Base-by-base conservation (phyloP, 2,797 vertebrate genomes). In the Neosalanx taihuensis region DNA sequence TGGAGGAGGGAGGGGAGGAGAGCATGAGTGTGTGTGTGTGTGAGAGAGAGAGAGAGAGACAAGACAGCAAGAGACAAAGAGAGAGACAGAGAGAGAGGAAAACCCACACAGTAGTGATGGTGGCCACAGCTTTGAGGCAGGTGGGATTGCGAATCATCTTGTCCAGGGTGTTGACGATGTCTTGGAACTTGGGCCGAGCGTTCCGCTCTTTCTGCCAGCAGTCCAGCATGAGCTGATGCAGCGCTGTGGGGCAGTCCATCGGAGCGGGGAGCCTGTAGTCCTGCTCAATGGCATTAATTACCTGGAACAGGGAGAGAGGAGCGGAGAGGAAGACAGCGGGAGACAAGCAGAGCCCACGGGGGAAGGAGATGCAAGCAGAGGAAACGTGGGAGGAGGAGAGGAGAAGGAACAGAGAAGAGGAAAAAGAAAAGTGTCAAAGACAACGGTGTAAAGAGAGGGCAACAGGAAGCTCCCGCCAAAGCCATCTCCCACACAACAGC, bases 201-300 rank as follows among this genome's bases (percentile, higher is more conserved):
- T 97, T 98, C 62, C 96, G 92, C 90, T 97, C 96, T 85, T 97
- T 97, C 91, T 98, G 96, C 96, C 96, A 98, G 86, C 96, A 97
- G 88, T 97, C 96, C 84, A 98, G 87, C 96, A 97, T 98, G 79
- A 98, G 93, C 86, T 97, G 96, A 88, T 97, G 96, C 64, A 97
- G 91, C 57, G 96, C 93, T 0, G 95, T 90, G 0, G 96, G 95
- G 69, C 96, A 98, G 92, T 97, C 96, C 96, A 98, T 98, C 72
- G 96, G 96, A 1, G 96, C 94, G 0, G 96, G 96, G 65, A 98
- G 94, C 77, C 96, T 89, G 87, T 97, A 98, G 77, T 98, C 96
- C 87, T 98, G 96, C 87, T 98, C 96, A 0, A 97, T 97, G 76
- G 96, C 96, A 0, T 97, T 98, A 85, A 98, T 98, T 80, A 98